Percentiles rank a stretch among this genome's conserved stretches.
These are phyloP conservation scores for Sarcophaga bullata DNA, from an alignment of 1,140 invertebrate species.

Conservation along the genomic window DNA sequence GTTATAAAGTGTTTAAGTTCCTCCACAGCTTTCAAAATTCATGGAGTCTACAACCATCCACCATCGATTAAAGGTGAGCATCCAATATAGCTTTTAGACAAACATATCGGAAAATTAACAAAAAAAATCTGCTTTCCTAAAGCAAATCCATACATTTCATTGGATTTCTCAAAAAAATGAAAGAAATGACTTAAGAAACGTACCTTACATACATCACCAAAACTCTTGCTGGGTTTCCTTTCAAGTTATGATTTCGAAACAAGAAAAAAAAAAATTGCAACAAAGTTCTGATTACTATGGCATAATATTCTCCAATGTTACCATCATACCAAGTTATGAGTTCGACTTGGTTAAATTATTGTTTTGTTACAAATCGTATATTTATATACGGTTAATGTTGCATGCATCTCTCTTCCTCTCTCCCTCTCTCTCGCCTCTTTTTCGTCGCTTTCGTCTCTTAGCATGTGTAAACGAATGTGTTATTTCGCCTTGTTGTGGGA, in stretches of 20 bases:
- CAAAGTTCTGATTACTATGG: not conserved
- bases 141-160: too few species aligned
- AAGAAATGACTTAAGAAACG: too few species aligned
- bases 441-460: not conserved
- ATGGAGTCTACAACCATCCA: too few species aligned
- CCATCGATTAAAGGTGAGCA: too few species aligned
- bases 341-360: slow-evolving; percentile 27
- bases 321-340: not conserved
- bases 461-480: slow-evolving; percentile 14
- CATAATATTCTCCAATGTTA: not conserved
- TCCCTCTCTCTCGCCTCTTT: not conserved
- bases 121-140: too few species aligned
- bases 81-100: too few species aligned
- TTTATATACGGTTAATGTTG: slow-evolving; percentile 21
- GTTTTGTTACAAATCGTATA: slow-evolving; percentile 39
- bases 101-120: too few species aligned
- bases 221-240: not conserved
- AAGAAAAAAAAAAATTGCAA: not conserved
- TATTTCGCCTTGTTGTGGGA: slow-evolving; percentile 26
- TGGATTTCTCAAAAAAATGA: too few species aligned
- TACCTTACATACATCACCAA: too few species aligned
- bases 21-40: too few species aligned
- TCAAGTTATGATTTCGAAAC: not conserved
- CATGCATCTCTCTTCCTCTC: too few species aligned
- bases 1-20: too few species aligned